Base-by-base conservation (phyloP, 2,797 vertebrate species). In the Urocyon cinereoargenteus region DNA sequence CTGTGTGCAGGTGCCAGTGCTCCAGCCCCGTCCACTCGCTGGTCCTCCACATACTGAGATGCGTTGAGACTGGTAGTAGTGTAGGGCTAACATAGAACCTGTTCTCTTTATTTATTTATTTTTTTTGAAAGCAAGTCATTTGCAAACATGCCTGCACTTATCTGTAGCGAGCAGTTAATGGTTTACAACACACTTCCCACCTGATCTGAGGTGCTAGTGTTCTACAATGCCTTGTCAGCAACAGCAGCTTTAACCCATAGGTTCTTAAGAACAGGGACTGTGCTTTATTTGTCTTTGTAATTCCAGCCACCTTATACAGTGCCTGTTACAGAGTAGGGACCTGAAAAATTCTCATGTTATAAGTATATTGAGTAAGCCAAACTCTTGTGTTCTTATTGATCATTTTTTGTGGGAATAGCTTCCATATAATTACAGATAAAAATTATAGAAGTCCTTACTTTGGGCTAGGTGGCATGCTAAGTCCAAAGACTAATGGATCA, bases 1-100 rank as follows among this genome's bases (percentile, higher is more conserved):
- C 72, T 31, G 1, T 2, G n/a, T 19, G 36, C 11, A 18, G 3
- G 0, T 13, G 18, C 0, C 3, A 8, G 34, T 0, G 13, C 34
- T 16, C n/a, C 81, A 28, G 18, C 31, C 31, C 28, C 1, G 40
- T 75, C 70, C 26, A 5, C 28, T 83, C 57, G n/a, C 49, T 55
- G 78, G 9, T 51, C n/a, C 40, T 66, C 75, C 13, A 22, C 18
- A 3, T 24, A 3, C 2, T 9, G 40, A 31, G 40, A 14, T 19
- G 15, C 36, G 12, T 1, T 5, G 51, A 57, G 55, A 36, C 21
- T 19, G 64, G 34, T 22, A 7, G 77, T 4, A 4, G 14, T 82
- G 24, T 6, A 62, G 21, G 73, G 66, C 70, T 14, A 12, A 86
- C n/a, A 36, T 40, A 7, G 55, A 70, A 78, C 40, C 36, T 51